Evolutionary conservation across 2,888 invertebrate species (phyloP), one percentile per base, ranked within the genome.

Genomic region (Arge pagana): DNA sequence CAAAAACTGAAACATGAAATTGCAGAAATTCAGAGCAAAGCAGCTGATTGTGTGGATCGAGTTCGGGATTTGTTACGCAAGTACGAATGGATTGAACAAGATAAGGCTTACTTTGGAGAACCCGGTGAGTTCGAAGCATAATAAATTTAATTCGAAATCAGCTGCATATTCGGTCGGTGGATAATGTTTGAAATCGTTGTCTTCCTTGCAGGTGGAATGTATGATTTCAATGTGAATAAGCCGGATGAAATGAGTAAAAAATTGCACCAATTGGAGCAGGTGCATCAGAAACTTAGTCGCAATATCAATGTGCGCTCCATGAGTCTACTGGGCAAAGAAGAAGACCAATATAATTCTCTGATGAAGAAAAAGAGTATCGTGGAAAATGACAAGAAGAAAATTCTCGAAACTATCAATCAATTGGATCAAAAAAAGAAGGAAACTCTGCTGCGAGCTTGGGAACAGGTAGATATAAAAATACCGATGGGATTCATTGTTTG

Each of bases 341-440:
- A 95, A 78, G 91, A 93, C 68, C 78, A 88, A 81, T 87, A 84
- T 65, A 82, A 83, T 61, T 88, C 88, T 58, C 79, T 90, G 61
- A 77, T 87, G 76, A 82, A 83, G 59, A 90, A 89, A 70, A 84
- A 86, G 68, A 77, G 80, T 58, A 88, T 88, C 52, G 85, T 93
- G 2, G 83, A 88, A 61, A 82, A 82, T 56, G 93, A 95, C 71
- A 88, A 86, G 64, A 79, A 80, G 15, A 88, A 87, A 66, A 84
- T 95, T 33, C 77, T 85, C 33, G 80, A 85, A 48, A 89, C 94
- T 13, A 96, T 99, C 67, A 82, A 83, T 15, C 89, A 92, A 70
- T 81, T 98, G 70, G 98, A 99, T 76, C 86, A 89, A 66, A 92
- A 95, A 79, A 98, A 98, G 77, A 88, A 89, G 67, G 83, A 83